Percentiles rank a stretch among this genome's conserved stretches.
phyloP scores from a whole-genome alignment of 2,113 vertebrate genomes.

The Podarcis raffonei region DNA sequence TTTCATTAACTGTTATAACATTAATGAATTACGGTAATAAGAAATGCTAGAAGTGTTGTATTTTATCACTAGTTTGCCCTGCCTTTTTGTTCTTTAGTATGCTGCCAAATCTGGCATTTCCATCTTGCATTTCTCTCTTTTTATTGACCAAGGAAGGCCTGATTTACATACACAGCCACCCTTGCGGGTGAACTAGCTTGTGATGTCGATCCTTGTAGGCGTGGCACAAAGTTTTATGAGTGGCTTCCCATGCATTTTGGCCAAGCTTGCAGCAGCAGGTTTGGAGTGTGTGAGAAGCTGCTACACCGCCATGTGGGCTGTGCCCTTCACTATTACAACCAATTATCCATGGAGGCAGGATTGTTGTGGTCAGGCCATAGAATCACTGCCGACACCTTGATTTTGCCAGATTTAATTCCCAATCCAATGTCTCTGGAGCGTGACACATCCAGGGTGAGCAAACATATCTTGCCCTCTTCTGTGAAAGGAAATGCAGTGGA shows the following conservation, averaged over 20 bases:
- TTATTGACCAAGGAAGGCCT: neutral
- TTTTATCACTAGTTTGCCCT: conserved; percentile 33
- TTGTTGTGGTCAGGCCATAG: neutral
- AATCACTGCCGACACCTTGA: neutral
- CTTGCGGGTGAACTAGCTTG: neutral
- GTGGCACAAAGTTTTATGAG: neutral
- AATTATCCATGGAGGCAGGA: neutral
- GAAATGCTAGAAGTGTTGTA: conserved; percentile 61
- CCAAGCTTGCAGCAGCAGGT: neutral
- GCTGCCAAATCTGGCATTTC: conserved; percentile 47
- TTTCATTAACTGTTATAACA: conserved; percentile 68
- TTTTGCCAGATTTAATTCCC: neutral
- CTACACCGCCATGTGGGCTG: neutral
- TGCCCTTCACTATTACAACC: neutral
- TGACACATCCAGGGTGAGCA: neutral
- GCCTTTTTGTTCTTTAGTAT: conserved; percentile 50
- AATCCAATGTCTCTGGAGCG: neutral
- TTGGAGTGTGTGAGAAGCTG: neutral
- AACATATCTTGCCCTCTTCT: neutral
- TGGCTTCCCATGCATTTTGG: neutral
- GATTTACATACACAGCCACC: neutral
- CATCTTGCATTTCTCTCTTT: conserved; percentile 9
- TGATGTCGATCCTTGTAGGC: neutral
- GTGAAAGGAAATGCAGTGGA: neutral
- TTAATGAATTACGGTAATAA: conserved; percentile 54